phyloP scores from a whole-genome alignment of 1,140 invertebrate genomes.

The Drosophila tristis region DNA sequence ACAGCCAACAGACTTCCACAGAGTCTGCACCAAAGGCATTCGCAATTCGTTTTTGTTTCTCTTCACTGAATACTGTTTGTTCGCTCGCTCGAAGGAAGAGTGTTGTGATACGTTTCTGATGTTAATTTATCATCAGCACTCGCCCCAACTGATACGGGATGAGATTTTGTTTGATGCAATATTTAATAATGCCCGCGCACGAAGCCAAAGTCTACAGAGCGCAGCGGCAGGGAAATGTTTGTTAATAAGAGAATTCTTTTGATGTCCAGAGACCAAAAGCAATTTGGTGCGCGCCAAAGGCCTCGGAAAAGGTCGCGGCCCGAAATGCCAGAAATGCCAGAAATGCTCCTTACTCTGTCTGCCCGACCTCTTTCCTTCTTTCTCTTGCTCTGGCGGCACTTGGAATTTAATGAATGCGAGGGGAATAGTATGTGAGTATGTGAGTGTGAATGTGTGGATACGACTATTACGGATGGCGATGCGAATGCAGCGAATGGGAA shows the following conservation, averaged over 20 bases:
- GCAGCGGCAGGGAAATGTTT: slow-evolving; percentile 44
- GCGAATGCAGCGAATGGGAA: slow-evolving; percentile 19
- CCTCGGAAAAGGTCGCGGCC: slow-evolving; percentile 40
- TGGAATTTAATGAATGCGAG: slow-evolving; percentile 69
- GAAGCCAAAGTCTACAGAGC: neutral
- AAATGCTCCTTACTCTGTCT: slow-evolving; percentile 1
- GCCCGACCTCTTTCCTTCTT: neutral
- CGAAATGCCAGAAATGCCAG: slow-evolving; percentile 54
- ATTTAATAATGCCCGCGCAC: slow-evolving; percentile 50
- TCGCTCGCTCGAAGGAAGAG: slow-evolving; percentile 3
- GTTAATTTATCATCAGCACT: slow-evolving; percentile 19
- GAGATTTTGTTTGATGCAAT: slow-evolving; percentile 48
- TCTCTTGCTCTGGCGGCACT: slow-evolving; percentile 25
- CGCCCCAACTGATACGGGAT: slow-evolving; percentile 39
- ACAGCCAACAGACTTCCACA: neutral
- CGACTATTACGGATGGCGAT: slow-evolving; percentile 34
- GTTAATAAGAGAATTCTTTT: slow-evolving; percentile 67
- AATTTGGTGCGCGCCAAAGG: slow-evolving; percentile 43
- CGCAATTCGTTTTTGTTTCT: neutral
- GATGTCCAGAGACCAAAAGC: slow-evolving; percentile 58
- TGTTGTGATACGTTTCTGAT: neutral
- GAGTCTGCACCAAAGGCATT: neutral
- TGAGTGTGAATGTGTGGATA: too few relatives aligned
- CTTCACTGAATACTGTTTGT: neutral
- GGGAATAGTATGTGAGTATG: slow-evolving; percentile 47